Evolutionary conservation across 2,888 invertebrate species (phyloP).

Genomic region (Cerastoderma edule): DNA sequence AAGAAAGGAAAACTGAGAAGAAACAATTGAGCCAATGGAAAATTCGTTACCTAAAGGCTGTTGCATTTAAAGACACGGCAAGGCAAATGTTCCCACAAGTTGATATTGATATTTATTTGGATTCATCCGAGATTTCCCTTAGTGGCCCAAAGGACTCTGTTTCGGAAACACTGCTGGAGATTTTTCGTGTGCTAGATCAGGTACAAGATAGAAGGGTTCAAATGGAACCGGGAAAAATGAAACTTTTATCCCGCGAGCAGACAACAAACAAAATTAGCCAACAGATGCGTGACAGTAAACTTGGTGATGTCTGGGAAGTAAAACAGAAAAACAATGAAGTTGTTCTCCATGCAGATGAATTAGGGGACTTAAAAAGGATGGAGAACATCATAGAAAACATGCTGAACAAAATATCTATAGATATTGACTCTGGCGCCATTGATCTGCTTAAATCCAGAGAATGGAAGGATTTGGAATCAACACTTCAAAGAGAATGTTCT

Average conservation of each 20-base stretch:
- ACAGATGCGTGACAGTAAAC: slow-evolving; percentile 19
- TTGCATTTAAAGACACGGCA: slow-evolving; percentile 29
- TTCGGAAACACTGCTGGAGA: slow-evolving; percentile 9
- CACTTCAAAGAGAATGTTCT: slow-evolving; percentile 25
- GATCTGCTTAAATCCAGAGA: slow-evolving; percentile 26
- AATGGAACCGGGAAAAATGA: slow-evolving; percentile 23
- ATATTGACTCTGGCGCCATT: slow-evolving; percentile 24
- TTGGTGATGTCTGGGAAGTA: slow-evolving; percentile 48
- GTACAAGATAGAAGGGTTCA: slow-evolving; percentile 13
- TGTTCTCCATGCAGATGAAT: slow-evolving; percentile 31
- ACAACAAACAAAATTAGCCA: slow-evolving; percentile 18
- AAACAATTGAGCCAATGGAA: slow-evolving; percentile 26
- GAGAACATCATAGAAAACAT: slow-evolving; percentile 28
- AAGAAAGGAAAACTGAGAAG: slow-evolving; percentile 24
- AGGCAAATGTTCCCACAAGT: background rate
- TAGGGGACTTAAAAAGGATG: slow-evolving; percentile 34
- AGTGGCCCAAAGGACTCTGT: slow-evolving; percentile 23
- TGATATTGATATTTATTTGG: slow-evolving; percentile 8
- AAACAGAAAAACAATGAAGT: slow-evolving; percentile 13
- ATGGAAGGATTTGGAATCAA: slow-evolving; percentile 37
- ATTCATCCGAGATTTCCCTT: slow-evolving; percentile 7
- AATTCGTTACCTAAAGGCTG: slow-evolving; percentile 23
- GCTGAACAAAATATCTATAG: slow-evolving; percentile 31
- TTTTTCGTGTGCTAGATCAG: slow-evolving; percentile 29
- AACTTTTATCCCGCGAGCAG: slow-evolving; percentile 26